Evolutionary conservation across 2,113 vertebrate species (phyloP).

Genomic region (Copsychus sechellarum): DNA sequence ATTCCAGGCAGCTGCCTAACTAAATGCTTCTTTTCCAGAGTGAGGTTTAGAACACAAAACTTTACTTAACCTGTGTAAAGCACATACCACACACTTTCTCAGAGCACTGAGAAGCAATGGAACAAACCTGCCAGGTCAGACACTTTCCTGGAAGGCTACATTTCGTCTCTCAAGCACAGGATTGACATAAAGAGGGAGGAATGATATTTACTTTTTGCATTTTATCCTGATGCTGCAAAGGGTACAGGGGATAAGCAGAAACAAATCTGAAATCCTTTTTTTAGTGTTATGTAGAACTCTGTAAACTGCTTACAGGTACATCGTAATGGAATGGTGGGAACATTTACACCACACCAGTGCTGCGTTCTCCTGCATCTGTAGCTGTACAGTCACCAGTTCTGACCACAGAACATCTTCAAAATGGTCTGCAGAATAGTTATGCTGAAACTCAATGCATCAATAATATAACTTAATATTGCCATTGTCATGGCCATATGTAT

Average conservation of each 20-base stretch:
- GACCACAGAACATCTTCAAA: not conserved
- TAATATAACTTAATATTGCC: not conserved
- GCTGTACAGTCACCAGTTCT: not conserved
- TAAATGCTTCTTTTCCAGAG: conserved; percentile 68
- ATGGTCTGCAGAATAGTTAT: not conserved
- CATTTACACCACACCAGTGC: not conserved
- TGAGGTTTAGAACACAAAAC: conserved; percentile 40
- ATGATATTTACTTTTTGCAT: not conserved
- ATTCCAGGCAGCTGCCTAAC: conserved; percentile 69
- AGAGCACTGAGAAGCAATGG: conserved; percentile 11
- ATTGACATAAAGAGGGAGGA: not conserved
- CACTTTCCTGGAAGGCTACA: not conserved
- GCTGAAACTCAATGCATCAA: not conserved
- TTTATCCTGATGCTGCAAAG: not conserved
- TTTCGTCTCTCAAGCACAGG: not conserved
- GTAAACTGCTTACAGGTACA: not conserved
- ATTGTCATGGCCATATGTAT: not conserved
- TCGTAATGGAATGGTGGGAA: not conserved
- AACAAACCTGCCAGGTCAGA: conserved; percentile 14
- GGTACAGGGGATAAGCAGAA: not conserved
- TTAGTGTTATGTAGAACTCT: not conserved
- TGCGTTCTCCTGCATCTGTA: not conserved
- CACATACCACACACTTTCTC: not conserved
- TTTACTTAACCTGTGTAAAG: not conserved
- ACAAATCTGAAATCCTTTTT: not conserved